Conservation (phyloP, 35 echinoderm and acorn worm species). For the Apostichopus japonicus region DNA sequence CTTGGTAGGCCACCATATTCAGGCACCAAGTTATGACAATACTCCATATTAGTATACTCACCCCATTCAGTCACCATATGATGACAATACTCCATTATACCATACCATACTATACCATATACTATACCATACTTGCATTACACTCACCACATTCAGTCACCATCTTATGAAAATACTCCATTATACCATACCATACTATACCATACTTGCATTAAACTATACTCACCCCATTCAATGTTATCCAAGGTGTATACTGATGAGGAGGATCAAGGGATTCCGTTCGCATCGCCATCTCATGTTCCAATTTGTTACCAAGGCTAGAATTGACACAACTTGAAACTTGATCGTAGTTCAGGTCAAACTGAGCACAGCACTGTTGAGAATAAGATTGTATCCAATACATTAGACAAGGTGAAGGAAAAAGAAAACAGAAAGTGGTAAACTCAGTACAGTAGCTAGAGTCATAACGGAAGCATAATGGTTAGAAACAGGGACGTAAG, state of each 20-base stretch:
- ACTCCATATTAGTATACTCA: too few relatives aligned
- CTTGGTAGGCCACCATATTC: too few relatives aligned
- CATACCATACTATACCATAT: background rate
- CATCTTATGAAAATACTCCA: too few relatives aligned
- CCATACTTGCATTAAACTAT: background rate
- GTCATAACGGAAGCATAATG: too few relatives aligned
- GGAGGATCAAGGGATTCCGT: conserved; percentile 80
- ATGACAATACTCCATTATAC: too few relatives aligned
- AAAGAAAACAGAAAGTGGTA: too few relatives aligned
- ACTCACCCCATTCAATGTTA: conserved; percentile 88
- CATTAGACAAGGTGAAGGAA: too few relatives aligned
- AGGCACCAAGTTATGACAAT: too few relatives aligned
- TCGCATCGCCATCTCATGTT: conserved; percentile 84
- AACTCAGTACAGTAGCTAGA: too few relatives aligned
- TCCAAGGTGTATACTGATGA: conserved; percentile 86
- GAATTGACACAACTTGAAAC: conserved; percentile 60
- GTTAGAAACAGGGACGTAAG: too few relatives aligned
- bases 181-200: background rate
- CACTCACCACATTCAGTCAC: background rate
- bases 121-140: background rate
- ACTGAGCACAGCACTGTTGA: conserved; percentile 66
- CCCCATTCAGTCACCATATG: too few relatives aligned
- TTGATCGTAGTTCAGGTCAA: conserved; percentile 24
- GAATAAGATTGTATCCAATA: conserved; percentile 3
- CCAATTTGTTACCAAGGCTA: conserved; percentile 68